These are phyloP conservation scores for Drosophila phalerata DNA, from an alignment of 2,888 invertebrate genomes.

Conservation along the genomic window DNA sequence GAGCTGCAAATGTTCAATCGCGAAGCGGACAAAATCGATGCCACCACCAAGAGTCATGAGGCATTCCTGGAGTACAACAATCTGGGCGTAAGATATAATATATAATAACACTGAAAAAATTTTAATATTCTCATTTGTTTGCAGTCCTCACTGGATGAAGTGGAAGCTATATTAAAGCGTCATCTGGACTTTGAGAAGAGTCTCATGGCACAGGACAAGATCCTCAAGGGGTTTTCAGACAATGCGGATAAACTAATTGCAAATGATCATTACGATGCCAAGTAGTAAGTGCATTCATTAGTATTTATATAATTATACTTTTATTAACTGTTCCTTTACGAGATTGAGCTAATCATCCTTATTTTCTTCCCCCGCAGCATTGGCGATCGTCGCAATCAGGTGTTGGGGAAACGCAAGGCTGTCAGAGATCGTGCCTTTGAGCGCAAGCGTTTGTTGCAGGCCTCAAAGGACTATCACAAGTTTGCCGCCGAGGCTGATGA, in stretches of 20 bases:
- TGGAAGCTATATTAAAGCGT: constrained; percentile 95
- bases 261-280: constrained; percentile 92
- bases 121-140: background rate
- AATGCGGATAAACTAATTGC: constrained; percentile 93
- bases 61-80: constrained; percentile 96
- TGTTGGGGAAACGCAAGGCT: constrained; percentile 90
- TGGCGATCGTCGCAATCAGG: constrained; percentile 90
- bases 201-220: constrained; percentile 96
- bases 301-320: background rate
- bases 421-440: constrained; percentile 92
- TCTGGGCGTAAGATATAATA: constrained; percentile 89
- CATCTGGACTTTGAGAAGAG: constrained; percentile 98
- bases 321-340: too few relatives aligned
- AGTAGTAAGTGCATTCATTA: constrained; percentile 87
- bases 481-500: constrained; percentile 97
- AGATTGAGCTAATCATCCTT: background rate
- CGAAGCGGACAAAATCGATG: constrained; percentile 98
- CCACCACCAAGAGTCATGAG: constrained; percentile 96
- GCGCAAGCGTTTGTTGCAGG: constrained; percentile 91
- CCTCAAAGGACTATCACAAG: constrained; percentile 95
- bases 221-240: constrained; percentile 92
- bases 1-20: constrained; percentile 96
- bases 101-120: background rate
- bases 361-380: constrained; percentile 86
- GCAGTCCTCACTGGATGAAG: constrained; percentile 94